phyloP scores from a whole-genome alignment of 2,888 invertebrate genomes.

The Diarsia dahlii region DNA sequence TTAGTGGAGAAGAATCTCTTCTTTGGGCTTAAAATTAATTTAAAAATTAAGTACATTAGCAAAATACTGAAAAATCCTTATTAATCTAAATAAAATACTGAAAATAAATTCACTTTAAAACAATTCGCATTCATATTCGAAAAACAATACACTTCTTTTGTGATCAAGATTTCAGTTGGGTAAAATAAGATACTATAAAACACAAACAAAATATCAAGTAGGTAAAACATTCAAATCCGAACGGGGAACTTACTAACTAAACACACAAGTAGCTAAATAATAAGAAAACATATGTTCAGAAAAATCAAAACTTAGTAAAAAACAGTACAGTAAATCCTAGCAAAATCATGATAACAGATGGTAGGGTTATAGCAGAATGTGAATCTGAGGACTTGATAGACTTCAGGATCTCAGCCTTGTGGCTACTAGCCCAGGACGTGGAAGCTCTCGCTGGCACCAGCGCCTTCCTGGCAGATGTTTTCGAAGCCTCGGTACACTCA shows the following conservation, averaged over 20 bases:
- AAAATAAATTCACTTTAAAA: not conserved
- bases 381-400: conserved; percentile 69
- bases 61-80: not conserved
- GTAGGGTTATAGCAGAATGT: conserved; percentile 51
- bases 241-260: not conserved
- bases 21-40: conserved; percentile 34
- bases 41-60: not conserved
- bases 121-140: not conserved
- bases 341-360: conserved; percentile 67
- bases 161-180: not conserved
- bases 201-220: not conserved
- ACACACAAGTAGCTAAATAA: too few species aligned
- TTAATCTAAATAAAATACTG: not conserved
- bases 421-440: conserved; percentile 78
- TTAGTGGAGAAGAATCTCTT: conserved; percentile 77
- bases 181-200: not conserved
- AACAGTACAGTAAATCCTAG: conserved; percentile 30
- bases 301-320: conserved; percentile 23
- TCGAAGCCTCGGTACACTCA: conserved; percentile 73
- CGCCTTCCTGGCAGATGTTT: conserved; percentile 67
- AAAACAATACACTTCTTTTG: not conserved
- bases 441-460: conserved; percentile 69
- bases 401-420: conserved; percentile 75
- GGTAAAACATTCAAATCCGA: not conserved
- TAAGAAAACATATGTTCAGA: not conserved